Conservation (phyloP, 2,888 invertebrate species). For the Eurytoma adleriae region DNA sequence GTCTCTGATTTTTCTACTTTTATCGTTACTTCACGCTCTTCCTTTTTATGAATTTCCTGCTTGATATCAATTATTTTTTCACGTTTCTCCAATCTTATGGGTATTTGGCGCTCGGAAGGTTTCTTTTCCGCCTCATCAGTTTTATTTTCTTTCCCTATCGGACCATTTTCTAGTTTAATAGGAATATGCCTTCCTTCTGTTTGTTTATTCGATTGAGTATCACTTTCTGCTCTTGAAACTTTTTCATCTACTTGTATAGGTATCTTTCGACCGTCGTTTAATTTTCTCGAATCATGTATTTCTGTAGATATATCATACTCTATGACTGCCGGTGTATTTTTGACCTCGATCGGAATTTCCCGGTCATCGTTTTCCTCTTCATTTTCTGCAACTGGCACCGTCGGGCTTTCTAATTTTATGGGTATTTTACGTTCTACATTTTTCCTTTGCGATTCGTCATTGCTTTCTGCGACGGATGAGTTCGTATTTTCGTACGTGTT, state of each 20-base stretch:
- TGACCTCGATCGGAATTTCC: neutral
- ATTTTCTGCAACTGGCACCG: neutral
- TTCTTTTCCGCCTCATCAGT: neutral
- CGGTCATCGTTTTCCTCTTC: neutral
- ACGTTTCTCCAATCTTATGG: conserved; percentile 18
- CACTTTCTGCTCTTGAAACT: too few species aligned
- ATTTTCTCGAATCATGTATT: too few species aligned
- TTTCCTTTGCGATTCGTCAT: neutral
- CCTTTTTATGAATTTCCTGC: neutral
- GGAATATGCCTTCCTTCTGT: neutral
- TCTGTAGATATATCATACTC: neutral
- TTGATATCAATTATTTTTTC: neutral
- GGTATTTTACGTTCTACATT: conserved; percentile 13
- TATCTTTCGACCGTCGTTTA: too few species aligned
- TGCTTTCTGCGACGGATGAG: neutral
- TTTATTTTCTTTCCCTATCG: neutral
- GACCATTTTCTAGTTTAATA: neutral
- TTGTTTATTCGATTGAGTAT: neutral
- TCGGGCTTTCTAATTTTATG: conserved; percentile 1
- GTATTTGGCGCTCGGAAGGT: neutral
- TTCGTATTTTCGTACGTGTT: neutral
- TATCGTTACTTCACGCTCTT: neutral
- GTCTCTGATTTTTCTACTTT: too few species aligned
- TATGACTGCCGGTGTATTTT: neutral
- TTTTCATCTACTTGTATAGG: too few species aligned